Base-by-base conservation (phyloP, 2,888 invertebrate species). In the Thera britannica region DNA sequence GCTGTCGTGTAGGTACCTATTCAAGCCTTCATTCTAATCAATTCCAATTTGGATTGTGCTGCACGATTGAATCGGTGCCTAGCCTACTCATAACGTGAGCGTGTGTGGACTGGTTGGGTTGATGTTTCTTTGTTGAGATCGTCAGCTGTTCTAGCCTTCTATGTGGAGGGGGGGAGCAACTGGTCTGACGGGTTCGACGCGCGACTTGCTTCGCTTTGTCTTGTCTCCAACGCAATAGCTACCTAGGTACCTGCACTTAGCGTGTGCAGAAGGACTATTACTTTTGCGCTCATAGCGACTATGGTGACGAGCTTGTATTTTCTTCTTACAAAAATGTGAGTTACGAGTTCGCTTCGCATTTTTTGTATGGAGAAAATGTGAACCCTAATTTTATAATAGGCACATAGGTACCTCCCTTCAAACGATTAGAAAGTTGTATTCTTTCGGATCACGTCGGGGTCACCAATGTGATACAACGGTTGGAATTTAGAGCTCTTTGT, bases 61-160 rank as follows among this genome's bases (percentile, higher is more conserved):
- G 44, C 49, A 49, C 12, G 49, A 12, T 12, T 49, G 3, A 49
- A 46, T 51, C 44, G 34, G 36, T 62, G 44, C 48, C 55, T 62
- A 60, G 51, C 72, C 73, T 75, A 77, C 55, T n/a, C 11, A 12
- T 4, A 12, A 36, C 49, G 49, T n/a, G 38, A 52, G 11, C 60
- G 78, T 74, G 78, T 76, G 76, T 74, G 75, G 34, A 5, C n/a
- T 82, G 78, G 75, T 78, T 72, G 3, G 7, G 51, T 80, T 46
- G 80, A 75, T 78, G 77, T 72, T 87, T 87, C 92, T 92, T 92
- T 93, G 93, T 92, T 92, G 86, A 82, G 72, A 78, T 81, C 82
- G 86, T 90, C 92, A 92, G 92, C 92, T 92, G 92, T 91, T 92
- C 81, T 79, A 73, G 79, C 9, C 34, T 52, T 52, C 52, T 52